Base-by-base conservation (phyloP, 2,888 invertebrate genomes). In the Himalopsyche japonica region DNA sequence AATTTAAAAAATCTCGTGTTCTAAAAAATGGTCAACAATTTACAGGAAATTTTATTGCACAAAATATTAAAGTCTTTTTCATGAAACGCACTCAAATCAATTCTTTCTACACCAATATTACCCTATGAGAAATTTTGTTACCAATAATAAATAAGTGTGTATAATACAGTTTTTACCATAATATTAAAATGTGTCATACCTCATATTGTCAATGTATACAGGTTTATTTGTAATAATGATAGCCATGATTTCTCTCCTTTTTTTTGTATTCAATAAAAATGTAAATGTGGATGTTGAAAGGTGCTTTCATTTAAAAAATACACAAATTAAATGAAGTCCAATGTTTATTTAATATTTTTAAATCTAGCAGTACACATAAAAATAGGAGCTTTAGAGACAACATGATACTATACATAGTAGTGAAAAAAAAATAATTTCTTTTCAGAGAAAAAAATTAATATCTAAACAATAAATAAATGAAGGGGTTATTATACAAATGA, bases 361-460 rank as follows among this genome's bases (percentile, higher is more conserved):
- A 70, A 70, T 70, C 70, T 70, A 70, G 70, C 70, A 70, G 70
- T 70, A 70, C 70, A 70, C 70, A 70, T 70, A 70, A 70, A 70
- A 70, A 70, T 70, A 70, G 70, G 70, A 70, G 70, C 70, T 70
- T 70, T 70, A 27, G 70, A 70, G 70, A 70, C 70, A 70, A 70
- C 70, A 70, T 70, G 70, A 70, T 70, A 70, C 70, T 70, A 27
- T 70, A 70, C 70, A 70, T 27, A 70, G 64, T 64, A 64, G 70
- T 70, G 70, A 27, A 70, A 70, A 70, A 32, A 70, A 70, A 70
- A 70, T 15, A 43, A 43, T 57, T 27, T 70, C 70, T 27, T 70
- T 70, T 70, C 27, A 70, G 70, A 24, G 18, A 70, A 70, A 12
- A 70, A 24, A 70, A 70, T 30, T 27, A 70, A 70, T 70, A 70